Evolutionary conservation across 2,113 vertebrate genomes (phyloP).

Genomic region (Xiphophorus maculatus): DNA sequence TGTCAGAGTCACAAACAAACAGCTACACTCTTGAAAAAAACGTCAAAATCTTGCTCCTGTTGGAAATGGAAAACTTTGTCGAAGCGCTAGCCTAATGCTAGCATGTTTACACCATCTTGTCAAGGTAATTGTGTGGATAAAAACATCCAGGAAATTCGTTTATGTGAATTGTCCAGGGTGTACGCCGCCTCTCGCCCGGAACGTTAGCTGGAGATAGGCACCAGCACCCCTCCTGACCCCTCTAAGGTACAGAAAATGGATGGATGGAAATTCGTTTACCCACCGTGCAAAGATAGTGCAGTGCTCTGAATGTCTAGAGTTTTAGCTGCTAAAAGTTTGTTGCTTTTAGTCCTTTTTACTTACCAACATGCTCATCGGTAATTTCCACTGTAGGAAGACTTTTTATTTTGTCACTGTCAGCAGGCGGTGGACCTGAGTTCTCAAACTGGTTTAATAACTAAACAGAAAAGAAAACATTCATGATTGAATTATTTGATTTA

Average conservation of each 20-base stretch:
- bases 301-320: too few species aligned
- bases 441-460: constrained; percentile 99
- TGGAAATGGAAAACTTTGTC: background rate
- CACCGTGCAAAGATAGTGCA: too few species aligned
- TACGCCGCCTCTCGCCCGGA: too few species aligned
- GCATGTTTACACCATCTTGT: background rate
- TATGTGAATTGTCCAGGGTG: too few species aligned
- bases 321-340: background rate
- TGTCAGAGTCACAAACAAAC: background rate
- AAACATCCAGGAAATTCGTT: background rate
- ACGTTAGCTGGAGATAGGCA: too few species aligned
- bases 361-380: constrained; percentile 93
- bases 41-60: background rate
- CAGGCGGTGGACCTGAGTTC: constrained; percentile 96
- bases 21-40: background rate
- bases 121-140: background rate
- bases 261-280: too few species aligned
- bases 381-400: constrained; percentile 92
- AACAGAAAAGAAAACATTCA: background rate
- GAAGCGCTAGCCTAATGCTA: background rate
- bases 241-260: too few species aligned
- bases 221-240: too few species aligned
- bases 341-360: constrained; percentile 40
- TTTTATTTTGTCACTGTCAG: constrained; percentile 96
- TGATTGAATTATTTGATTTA: background rate